Evolutionary conservation across 1,140 invertebrate species (phyloP).

Genomic region (Agrilus planipennis): DNA sequence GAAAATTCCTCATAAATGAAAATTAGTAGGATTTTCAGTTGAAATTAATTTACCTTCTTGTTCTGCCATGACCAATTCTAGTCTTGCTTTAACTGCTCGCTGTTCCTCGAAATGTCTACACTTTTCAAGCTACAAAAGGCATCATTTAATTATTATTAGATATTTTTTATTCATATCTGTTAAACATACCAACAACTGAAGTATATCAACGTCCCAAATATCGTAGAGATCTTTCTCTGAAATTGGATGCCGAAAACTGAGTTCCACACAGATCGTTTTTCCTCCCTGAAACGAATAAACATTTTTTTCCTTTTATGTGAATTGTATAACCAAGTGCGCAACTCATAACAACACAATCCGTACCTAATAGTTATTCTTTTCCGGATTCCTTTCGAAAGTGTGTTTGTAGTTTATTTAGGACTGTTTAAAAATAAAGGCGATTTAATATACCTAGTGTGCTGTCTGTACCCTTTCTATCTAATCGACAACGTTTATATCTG

Average conservation of each 20-base stretch:
- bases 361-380: no score
- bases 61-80: slow-evolving; percentile 65
- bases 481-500: no score
- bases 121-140: slow-evolving; percentile 58
- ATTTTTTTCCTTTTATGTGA: no score
- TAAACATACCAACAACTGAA: slow-evolving; percentile 53
- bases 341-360: no score
- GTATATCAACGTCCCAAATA: slow-evolving; percentile 60
- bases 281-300: no score
- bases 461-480: no score
- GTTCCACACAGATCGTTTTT: slow-evolving; percentile 23
- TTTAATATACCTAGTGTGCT: no score
- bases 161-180: not conserved
- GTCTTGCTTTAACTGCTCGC: slow-evolving; percentile 62
- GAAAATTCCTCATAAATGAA: not conserved
- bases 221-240: slow-evolving; percentile 46
- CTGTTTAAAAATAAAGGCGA: no score
- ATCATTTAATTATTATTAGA: not conserved
- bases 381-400: no score
- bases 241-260: slow-evolving; percentile 29
- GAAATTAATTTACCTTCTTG: slow-evolving; percentile 48
- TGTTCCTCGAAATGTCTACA: slow-evolving; percentile 78
- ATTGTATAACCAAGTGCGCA: no score
- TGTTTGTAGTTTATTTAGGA: no score
- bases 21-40: not conserved